Percentiles rank a stretch among this genome's conserved stretches.
Conservation (phyloP, 2,797 vertebrate genomes). For the Ficedula albicollis region DNA sequence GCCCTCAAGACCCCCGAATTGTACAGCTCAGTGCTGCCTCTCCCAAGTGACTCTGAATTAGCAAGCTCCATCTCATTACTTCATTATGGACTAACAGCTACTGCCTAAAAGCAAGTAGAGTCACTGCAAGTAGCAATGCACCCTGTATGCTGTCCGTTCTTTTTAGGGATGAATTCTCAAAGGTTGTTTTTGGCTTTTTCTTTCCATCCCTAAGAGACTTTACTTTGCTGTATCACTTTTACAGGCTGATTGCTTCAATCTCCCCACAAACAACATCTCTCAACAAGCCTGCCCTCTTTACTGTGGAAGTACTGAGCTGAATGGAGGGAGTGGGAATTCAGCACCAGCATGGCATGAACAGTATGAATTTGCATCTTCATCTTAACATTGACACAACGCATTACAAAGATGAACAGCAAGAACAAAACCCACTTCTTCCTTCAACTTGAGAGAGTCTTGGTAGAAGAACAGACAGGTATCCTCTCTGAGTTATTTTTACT, state of each 20-base stretch:
- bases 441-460: not conserved
- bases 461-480: not conserved
- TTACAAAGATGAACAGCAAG: not conserved
- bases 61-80: not conserved
- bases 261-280: not conserved
- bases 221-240: not conserved
- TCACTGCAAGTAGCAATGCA: not conserved
- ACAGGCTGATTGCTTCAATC: not conserved
- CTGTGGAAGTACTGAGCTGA: not conserved
- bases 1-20: not conserved
- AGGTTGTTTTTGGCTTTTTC: not conserved
- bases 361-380: not conserved
- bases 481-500: not conserved
- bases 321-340: not conserved
- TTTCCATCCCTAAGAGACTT: not conserved
- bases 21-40: not conserved
- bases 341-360: not conserved
- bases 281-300: not conserved
- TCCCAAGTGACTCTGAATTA: not conserved
- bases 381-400: not conserved
- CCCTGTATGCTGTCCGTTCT: not conserved
- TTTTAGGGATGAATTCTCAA: not conserved
- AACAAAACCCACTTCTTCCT: not conserved
- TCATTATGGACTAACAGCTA: not conserved
- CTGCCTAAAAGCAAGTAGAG: not conserved